These are phyloP conservation scores for Nyctalus aviator DNA, from an alignment of 2,797 vertebrate species.

Conservation along the genomic window DNA sequence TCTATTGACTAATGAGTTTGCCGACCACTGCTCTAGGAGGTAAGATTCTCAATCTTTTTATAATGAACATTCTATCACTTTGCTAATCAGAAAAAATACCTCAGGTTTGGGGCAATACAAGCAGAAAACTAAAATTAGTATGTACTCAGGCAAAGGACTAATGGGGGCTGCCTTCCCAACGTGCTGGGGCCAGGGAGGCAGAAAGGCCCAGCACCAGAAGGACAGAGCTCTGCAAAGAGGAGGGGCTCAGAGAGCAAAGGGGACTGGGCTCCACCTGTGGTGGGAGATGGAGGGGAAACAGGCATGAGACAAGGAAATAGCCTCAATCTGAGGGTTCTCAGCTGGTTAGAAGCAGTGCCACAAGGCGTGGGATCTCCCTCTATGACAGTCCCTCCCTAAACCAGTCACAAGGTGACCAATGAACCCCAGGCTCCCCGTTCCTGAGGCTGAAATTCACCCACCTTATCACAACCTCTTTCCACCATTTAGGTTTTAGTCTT, in stretches of 20 bases:
- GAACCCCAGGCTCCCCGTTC: not conserved
- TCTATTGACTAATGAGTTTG: no score
- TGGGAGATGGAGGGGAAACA: not conserved
- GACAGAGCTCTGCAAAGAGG: not conserved
- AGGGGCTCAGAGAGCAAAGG: rapidly evolving
- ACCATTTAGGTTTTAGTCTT: not conserved
- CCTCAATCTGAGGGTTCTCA: not conserved
- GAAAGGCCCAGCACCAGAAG: not conserved
- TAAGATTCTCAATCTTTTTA: not conserved
- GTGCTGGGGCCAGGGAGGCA: not conserved
- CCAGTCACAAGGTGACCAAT: not conserved
- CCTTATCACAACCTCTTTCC: not conserved
- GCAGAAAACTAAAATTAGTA: not conserved
- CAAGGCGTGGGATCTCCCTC: not conserved
- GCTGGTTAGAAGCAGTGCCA: not conserved
- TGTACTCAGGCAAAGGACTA: not conserved
- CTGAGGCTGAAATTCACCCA: not conserved
- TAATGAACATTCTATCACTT: not conserved
- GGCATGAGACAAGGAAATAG: not conserved
- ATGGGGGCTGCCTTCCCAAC: not conserved
- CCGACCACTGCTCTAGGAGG: not conserved
- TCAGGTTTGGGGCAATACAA: not conserved
- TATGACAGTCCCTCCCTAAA: not conserved
- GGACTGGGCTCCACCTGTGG: not conserved
- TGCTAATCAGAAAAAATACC: not conserved